Percentiles rank a stretch among this genome's conserved stretches.
Evolutionary conservation across 2,797 vertebrate genomes (phyloP).

Genomic region (Trematomus bernacchii): DNA sequence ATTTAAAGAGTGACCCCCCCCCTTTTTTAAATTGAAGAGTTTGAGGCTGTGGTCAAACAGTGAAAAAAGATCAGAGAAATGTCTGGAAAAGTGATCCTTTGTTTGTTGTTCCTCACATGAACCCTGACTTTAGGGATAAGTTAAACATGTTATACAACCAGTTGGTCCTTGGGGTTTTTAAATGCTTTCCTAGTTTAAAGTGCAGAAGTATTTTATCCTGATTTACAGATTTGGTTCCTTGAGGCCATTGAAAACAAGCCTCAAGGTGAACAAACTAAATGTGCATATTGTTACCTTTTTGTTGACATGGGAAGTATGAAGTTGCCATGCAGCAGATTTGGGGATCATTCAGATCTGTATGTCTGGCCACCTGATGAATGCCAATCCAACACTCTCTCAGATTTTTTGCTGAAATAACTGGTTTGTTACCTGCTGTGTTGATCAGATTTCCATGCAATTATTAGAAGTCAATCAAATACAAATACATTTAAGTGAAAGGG

Average conservation of each 20-base stretch:
- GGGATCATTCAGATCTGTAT: background rate
- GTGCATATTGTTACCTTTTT: background rate
- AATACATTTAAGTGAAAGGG: too few relatives aligned
- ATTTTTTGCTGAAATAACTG: too few relatives aligned
- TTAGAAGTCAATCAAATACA: too few relatives aligned
- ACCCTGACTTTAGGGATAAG: too few relatives aligned
- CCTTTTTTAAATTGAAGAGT: background rate
- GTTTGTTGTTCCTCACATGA: too few relatives aligned
- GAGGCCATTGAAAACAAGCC: rapidly evolving
- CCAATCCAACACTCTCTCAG: background rate
- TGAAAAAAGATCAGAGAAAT: too few relatives aligned
- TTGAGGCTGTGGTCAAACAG: background rate
- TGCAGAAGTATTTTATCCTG: background rate
- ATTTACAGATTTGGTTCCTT: background rate
- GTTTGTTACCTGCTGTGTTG: too few relatives aligned
- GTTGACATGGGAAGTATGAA: background rate
- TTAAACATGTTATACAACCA: too few relatives aligned
- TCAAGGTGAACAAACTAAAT: background rate
- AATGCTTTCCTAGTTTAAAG: background rate
- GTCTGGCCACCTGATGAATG: background rate
- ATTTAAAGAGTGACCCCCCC: too few relatives aligned
- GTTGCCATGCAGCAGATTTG: background rate
- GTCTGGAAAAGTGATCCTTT: too few relatives aligned
- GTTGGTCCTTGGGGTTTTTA: background rate
- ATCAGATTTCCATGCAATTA: too few relatives aligned